Evolutionary conservation across 2,113 vertebrate genomes (phyloP), one percentile per base, ranked within the genome.

Genomic region (Synodontis membranacea): DNA sequence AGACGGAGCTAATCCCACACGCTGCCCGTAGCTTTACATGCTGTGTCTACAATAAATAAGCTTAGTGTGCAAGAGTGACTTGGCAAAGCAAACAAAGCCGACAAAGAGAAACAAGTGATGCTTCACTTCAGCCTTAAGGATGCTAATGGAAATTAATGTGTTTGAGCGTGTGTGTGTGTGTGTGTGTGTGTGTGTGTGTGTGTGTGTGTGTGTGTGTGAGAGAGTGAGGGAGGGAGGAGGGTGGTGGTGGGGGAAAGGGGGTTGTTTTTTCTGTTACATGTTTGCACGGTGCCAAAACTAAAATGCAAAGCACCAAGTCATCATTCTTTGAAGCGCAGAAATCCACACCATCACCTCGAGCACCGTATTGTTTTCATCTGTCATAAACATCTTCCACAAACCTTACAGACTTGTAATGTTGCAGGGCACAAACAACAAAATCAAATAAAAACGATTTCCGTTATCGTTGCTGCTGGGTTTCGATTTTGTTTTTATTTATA

Each of bases 131-230:
- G 83, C 87, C 86, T 84, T 48, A 80, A 76, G 86, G 81, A 58
- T 80, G 68, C 58, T 86, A 82, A 87, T 87, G 82, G 68, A 88
- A 87, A 90, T 89, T 44, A 87, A 84, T 85, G 86, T 62, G 52
- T 60, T 58, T 62, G 64, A 34, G 62, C 66, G 75, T 70, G 46
- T 84, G n/a, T 52, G 68, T 80, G 62, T 52, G 1, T 28, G 34
- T 15, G 52, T 70, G 68, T 58, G 56, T 58, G 76, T 81, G 85
- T 46, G 82, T 75, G 44, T 76, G 83, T 68, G 48, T 44, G 5
- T 44, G 34, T 6, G 82, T 39, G 37, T 39, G 76, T 28, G 1
- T 7, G 39, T 5, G 56, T 5, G 46, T 5, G 23, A 9, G 28
- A n/a, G 80, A 17, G 31, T 56, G 52, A 56, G n/a, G 37, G 48